Percentiles rank a stretch among this genome's conserved stretches.
Evolutionary conservation across 92 coral and sea anemone species (phyloP).

Genomic region (Isaurus tuberculatus): DNA sequence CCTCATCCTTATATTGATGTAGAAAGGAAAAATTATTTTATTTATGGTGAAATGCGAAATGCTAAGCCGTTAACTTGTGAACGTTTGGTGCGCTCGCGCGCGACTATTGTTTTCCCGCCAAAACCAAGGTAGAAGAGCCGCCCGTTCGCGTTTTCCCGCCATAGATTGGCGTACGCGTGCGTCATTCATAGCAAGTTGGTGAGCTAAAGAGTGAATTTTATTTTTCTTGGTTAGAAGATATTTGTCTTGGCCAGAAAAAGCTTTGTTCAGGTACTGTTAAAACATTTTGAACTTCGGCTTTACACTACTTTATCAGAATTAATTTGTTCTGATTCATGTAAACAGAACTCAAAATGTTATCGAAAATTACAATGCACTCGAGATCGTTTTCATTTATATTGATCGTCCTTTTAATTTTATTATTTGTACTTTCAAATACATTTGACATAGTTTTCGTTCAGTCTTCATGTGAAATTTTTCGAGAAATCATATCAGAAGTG

Average conservation of each 20-base stretch:
- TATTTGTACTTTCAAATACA: too few species aligned
- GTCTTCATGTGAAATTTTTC: too few species aligned
- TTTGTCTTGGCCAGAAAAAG: not conserved
- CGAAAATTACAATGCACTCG: too few species aligned
- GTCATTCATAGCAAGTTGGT: not conserved
- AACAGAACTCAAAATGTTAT: not conserved
- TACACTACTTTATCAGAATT: not conserved
- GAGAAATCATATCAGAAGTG: too few species aligned
- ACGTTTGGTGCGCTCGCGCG: not conserved
- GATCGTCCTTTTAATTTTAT: too few species aligned
- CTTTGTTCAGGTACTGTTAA: not conserved
- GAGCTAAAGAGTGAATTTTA: not conserved
- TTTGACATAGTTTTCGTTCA: too few species aligned
- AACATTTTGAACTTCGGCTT: too few species aligned
- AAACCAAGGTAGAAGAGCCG: not conserved
- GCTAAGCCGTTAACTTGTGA: too few species aligned
- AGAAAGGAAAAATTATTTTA: too few species aligned
- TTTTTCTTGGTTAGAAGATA: not conserved
- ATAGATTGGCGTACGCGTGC: not conserved
- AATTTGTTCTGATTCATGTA: not conserved
- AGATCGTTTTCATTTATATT: too few species aligned
- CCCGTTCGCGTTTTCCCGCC: not conserved
- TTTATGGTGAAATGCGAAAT: too few species aligned
- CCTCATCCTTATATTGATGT: too few species aligned
- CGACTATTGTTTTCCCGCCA: conserved; percentile 1